phyloP scores from a whole-genome alignment of 2,113 vertebrate species.

The Kryptolebias marmoratus region DNA sequence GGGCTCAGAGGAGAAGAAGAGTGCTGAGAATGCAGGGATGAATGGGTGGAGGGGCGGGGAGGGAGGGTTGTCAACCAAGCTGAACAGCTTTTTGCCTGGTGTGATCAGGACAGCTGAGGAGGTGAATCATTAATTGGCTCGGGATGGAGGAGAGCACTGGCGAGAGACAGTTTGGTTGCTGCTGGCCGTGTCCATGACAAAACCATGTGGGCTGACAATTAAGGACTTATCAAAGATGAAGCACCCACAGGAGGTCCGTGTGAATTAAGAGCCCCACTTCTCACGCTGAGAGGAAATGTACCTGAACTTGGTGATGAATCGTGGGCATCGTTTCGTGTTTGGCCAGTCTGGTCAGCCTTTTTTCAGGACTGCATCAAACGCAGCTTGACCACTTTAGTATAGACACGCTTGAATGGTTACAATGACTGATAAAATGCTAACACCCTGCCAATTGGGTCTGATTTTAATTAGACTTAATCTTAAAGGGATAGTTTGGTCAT shows the following conservation, averaged over 20 bases:
- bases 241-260: constrained; percentile 21
- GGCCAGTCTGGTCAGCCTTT: background rate
- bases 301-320: background rate
- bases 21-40: constrained; percentile 58
- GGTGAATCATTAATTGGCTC: constrained; percentile 74
- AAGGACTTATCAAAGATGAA: constrained; percentile 47
- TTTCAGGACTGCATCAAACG: too few relatives aligned
- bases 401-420: background rate
- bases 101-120: constrained; percentile 69
- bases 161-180: constrained; percentile 38
- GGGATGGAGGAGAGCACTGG: constrained; percentile 44
- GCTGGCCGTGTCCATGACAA: constrained; percentile 34
- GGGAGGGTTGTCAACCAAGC: constrained; percentile 44
- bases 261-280: background rate
- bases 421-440: background rate
- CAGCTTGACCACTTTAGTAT: too few relatives aligned
- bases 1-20: constrained; percentile 62
- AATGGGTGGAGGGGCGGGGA: constrained; percentile 17
- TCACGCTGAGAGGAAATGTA: constrained; percentile 13
- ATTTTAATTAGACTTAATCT: too few relatives aligned
- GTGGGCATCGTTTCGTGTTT: background rate
- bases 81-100: constrained; percentile 50
- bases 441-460: background rate
- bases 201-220: constrained; percentile 47
- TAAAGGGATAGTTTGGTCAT: too few relatives aligned